Percentiles rank a stretch among this genome's conserved stretches.
phyloP scores from a whole-genome alignment of 2,797 vertebrate species.

The Sebastes minor region DNA sequence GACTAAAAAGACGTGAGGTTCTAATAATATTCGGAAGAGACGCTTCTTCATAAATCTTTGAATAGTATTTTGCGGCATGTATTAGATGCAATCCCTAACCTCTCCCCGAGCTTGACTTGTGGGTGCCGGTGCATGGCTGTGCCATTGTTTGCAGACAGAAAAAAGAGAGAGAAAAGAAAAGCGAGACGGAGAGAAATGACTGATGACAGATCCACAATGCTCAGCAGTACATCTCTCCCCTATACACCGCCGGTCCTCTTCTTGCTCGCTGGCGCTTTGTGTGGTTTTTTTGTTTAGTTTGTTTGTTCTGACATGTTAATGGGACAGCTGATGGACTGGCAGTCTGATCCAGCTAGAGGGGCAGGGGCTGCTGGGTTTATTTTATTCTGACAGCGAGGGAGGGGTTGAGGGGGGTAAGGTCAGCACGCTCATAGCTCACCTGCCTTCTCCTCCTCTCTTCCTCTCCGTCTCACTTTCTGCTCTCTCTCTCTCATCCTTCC shows the following conservation, averaged over 20 bases:
- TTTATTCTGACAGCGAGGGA: conserved; percentile 65
- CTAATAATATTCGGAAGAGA: conserved; percentile 54
- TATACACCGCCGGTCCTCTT: conserved; percentile 41
- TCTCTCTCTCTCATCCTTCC: conserved; percentile 27
- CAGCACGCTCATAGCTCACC: conserved; percentile 63
- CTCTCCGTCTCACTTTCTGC: conserved; percentile 12
- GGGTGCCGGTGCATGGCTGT: conserved; percentile 35
- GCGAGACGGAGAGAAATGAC: conserved; percentile 56
- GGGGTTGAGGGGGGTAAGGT: conserved; percentile 46
- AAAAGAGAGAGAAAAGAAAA: conserved; percentile 23
- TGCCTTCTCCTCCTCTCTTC: conserved; percentile 31
- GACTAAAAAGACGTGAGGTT: conserved; percentile 51
- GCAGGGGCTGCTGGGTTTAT: conserved; percentile 59
- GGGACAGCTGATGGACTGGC: conserved; percentile 77
- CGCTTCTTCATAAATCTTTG: conserved; percentile 47
- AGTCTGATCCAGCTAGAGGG: conserved; percentile 63
- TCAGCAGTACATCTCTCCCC: conserved; percentile 69
- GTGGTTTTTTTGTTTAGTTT: conserved; percentile 67
- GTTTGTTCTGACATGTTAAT: conserved; percentile 81
- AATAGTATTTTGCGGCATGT: conserved; percentile 16
- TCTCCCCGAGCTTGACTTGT: conserved; percentile 16
- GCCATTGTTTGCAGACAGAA: conserved; percentile 54
- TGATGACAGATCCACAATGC: conserved; percentile 69
- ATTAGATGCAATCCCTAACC: conserved; percentile 18
- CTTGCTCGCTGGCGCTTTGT: conserved; percentile 40